Percentiles rank a stretch among this genome's conserved stretches.
Evolutionary conservation across 2,113 vertebrate species (phyloP).

Genomic region (Lates calcarifer): DNA sequence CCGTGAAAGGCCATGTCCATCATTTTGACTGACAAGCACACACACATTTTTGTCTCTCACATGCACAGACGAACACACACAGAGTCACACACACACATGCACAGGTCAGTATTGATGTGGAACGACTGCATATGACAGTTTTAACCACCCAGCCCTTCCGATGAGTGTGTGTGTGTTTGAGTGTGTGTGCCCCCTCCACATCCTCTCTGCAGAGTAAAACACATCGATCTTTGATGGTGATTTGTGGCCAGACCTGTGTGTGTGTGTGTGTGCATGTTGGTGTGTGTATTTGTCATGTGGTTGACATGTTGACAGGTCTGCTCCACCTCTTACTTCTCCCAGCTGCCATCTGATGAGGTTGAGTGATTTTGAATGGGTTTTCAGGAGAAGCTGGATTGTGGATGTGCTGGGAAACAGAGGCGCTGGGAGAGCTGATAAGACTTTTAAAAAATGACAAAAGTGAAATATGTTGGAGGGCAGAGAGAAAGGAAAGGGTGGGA

Average conservation of each 20-base stretch:
- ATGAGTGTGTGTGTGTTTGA: slow-evolving; percentile 23
- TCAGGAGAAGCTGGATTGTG: slow-evolving; percentile 45
- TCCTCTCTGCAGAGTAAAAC: slow-evolving; percentile 24
- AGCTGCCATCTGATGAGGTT: slow-evolving; percentile 82
- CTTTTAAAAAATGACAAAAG: slow-evolving; percentile 53
- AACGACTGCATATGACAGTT: slow-evolving; percentile 41
- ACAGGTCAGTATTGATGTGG: slow-evolving; percentile 64
- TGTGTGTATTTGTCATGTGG: slow-evolving; percentile 65
- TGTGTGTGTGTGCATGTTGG: slow-evolving; percentile 23
- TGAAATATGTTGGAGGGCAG: slow-evolving; percentile 31
- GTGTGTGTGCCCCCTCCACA: not conserved
- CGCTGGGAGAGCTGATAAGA: slow-evolving; percentile 43
- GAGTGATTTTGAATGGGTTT: slow-evolving; percentile 80
- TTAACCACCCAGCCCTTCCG: slow-evolving; percentile 8
- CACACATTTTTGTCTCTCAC: slow-evolving; percentile 47
- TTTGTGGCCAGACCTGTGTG: slow-evolving; percentile 35
- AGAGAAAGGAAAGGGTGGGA: not conserved
- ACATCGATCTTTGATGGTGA: slow-evolving; percentile 42
- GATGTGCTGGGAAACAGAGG: slow-evolving; percentile 67
- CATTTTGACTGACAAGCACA: slow-evolving; percentile 76
- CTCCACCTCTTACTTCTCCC: slow-evolving; percentile 76
- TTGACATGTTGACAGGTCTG: slow-evolving; percentile 83
- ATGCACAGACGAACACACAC: slow-evolving; percentile 11
- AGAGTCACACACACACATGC: not conserved
- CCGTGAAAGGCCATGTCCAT: slow-evolving; percentile 83